phyloP scores from a whole-genome alignment of 2,113 vertebrate species.

The Zootoca vivipara region DNA sequence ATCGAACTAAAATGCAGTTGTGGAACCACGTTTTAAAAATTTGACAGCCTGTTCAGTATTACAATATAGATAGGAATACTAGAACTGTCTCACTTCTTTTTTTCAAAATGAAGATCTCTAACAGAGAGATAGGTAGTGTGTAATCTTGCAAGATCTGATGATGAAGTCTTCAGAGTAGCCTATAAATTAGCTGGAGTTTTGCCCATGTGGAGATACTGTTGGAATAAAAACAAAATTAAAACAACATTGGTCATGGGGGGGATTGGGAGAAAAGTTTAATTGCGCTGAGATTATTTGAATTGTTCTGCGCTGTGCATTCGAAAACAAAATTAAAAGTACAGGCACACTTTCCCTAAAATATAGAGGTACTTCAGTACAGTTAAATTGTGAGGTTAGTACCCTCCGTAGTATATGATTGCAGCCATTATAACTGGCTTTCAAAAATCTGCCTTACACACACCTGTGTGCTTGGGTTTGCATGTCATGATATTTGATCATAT shows the following conservation, averaged over 20 bases:
- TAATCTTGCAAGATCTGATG: background rate
- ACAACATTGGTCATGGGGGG: background rate
- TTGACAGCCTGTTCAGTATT: background rate
- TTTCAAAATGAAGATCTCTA: background rate
- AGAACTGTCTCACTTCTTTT: background rate
- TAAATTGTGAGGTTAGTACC: background rate
- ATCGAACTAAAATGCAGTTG: background rate
- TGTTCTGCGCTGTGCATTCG: background rate
- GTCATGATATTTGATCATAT: background rate
- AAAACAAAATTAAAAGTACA: background rate
- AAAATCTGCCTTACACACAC: background rate
- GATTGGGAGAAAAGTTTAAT: too few species aligned
- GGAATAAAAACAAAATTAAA: background rate
- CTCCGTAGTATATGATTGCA: too few species aligned
- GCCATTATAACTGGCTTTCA: background rate
- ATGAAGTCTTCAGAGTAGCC: background rate
- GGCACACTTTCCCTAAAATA: background rate
- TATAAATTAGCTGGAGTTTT: background rate
- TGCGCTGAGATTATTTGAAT: background rate
- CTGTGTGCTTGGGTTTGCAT: too few species aligned
- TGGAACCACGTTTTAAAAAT: background rate
- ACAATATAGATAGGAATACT: background rate
- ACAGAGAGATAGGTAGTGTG: background rate
- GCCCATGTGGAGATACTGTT: background rate
- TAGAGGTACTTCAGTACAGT: background rate